A percentile compares a stretch with the other conserved stretches of the same genome.
phyloP scores from a whole-genome alignment of 2,113 vertebrate genomes.

The Formicarius rufipectus region DNA sequence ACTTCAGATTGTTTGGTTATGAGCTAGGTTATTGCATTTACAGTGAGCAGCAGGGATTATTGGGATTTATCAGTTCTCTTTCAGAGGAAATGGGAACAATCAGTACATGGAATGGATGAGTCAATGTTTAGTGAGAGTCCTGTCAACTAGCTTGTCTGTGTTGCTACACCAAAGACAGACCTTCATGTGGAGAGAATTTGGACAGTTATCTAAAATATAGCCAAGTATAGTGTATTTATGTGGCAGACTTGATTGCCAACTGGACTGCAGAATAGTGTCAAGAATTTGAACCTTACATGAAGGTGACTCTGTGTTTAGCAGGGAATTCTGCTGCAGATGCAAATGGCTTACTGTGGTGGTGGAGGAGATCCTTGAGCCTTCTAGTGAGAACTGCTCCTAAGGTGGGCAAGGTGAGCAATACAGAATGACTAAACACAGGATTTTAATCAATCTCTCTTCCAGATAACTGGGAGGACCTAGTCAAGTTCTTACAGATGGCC shows the following conservation, averaged over 20 bases:
- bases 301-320: not conserved
- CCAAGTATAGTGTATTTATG: not conserved
- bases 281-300: not conserved
- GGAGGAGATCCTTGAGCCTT: not conserved
- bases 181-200: not conserved
- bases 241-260: not conserved
- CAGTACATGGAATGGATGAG: not conserved
- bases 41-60: not conserved
- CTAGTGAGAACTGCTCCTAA: not conserved
- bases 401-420: not conserved
- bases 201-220: not conserved
- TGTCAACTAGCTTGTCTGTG: not conserved
- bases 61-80: not conserved
- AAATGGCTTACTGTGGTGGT: not conserved
- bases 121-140: not conserved
- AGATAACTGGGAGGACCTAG: slow-evolving; percentile 94
- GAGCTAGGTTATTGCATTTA: not conserved
- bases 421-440: not conserved
- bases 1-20: not conserved
- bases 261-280: not conserved
- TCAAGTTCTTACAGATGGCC: slow-evolving; percentile 94
- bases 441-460: not conserved
- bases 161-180: not conserved
- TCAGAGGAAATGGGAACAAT: not conserved
- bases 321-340: not conserved